These are phyloP conservation scores for Bombyx mandarina DNA, from an alignment of 1,140 invertebrate species.

Conservation along the genomic window DNA sequence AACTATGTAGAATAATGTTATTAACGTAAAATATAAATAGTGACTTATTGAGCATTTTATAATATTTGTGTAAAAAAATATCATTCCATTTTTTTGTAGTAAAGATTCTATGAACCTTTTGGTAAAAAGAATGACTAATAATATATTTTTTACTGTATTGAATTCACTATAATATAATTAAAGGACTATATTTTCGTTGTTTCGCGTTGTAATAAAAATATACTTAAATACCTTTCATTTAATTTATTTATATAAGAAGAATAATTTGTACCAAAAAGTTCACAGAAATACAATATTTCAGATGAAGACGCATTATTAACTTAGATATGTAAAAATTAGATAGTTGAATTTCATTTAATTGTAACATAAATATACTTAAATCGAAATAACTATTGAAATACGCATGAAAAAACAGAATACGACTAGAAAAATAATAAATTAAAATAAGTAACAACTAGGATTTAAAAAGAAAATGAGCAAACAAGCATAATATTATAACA, in stretches of 20 bases:
- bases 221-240: no score
- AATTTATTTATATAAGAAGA: no score
- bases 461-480: conserved; percentile 48
- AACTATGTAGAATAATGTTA: conserved; percentile 53
- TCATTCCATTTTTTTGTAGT: conserved; percentile 26
- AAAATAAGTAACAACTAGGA: conserved; percentile 36
- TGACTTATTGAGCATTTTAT: conserved; percentile 53
- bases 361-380: conserved; percentile 31
- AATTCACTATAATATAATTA: neutral
- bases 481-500: conserved; percentile 28
- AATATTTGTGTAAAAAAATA: conserved; percentile 67
- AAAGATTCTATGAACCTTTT: conserved; percentile 32
- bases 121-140: conserved; percentile 3
- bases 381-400: conserved; percentile 18
- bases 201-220: neutral
- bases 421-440: conserved; percentile 45
- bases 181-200: neutral
- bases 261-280: no score
- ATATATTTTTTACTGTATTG: neutral
- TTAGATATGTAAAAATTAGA: conserved; percentile 50
- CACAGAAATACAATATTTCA: neutral
- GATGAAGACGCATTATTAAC: conserved; percentile 20
- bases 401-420: conserved; percentile 24
- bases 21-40: conserved; percentile 64
- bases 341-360: conserved; percentile 36